Evolutionary conservation across 2,113 vertebrate species (phyloP).

Genomic region (Sprattus sprattus): DNA sequence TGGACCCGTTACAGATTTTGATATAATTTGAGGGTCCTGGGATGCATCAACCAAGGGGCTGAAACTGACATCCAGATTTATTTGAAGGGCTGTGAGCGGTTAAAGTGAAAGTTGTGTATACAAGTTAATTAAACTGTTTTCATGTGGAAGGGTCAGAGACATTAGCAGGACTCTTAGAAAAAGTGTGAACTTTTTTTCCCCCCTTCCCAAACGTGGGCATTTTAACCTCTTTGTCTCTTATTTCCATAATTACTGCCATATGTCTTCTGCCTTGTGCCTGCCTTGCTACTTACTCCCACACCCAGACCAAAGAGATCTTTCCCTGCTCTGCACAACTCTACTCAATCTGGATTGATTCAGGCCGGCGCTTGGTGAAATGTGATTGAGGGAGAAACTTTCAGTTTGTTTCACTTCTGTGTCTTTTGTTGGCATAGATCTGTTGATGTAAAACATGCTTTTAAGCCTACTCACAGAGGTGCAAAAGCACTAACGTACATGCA

Average conservation of each 20-base stretch:
- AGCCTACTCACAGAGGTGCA: not conserved
- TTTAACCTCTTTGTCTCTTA: conserved; percentile 75
- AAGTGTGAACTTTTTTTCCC: conserved; percentile 75
- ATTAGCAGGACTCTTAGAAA: conserved; percentile 85
- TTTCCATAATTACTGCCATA: conserved; percentile 74
- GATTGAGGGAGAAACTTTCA: conserved; percentile 1
- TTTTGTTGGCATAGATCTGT: conserved; percentile 62
- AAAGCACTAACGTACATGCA: not conserved
- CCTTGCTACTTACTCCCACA: not conserved
- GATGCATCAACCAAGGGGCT: conserved; percentile 81
- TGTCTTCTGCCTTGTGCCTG: conserved; percentile 41
- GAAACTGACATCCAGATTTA: conserved; percentile 85
- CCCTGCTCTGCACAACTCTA: conserved; percentile 48
- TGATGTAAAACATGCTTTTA: conserved; percentile 42
- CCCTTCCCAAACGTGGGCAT: conserved; percentile 39
- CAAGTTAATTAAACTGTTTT: conserved; percentile 92
- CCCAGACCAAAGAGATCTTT: conserved; percentile 40
- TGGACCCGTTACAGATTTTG: conserved; percentile 63
- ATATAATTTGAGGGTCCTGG: conserved; percentile 77
- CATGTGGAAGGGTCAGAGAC: conserved; percentile 85
- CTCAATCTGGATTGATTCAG: conserved; percentile 43
- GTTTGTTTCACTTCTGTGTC: conserved; percentile 58
- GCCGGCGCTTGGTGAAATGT: not conserved
- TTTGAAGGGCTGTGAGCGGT: conserved; percentile 82
- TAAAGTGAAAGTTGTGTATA: conserved; percentile 80